These are phyloP conservation scores for Xenopus borealis DNA, from an alignment of 2,113 vertebrate species.

Conservation along the genomic window DNA sequence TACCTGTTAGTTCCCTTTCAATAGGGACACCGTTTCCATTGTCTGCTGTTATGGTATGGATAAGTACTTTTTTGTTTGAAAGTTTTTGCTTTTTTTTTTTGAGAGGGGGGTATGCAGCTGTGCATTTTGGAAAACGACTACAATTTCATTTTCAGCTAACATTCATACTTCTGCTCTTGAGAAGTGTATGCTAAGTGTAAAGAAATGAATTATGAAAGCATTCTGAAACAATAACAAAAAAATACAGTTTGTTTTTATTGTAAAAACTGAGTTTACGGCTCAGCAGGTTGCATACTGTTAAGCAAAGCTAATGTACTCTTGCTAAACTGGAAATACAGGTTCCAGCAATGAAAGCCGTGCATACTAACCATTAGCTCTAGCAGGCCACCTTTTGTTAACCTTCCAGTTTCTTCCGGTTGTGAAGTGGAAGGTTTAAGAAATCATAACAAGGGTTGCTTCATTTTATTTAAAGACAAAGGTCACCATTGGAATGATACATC, in stretches of 20 bases:
- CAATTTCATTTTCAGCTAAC: too few species aligned
- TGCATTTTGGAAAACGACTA: too few species aligned
- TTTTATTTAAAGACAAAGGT: not conserved
- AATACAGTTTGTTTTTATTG: not conserved
- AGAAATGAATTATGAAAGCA: not conserved
- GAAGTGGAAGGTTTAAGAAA: not conserved
- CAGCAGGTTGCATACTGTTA: not conserved
- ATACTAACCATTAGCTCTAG: constrained; percentile 51
- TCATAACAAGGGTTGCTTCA: not conserved
- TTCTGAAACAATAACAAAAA: not conserved
- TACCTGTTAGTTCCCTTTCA: too few species aligned
- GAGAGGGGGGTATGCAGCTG: too few species aligned
- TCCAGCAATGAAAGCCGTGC: constrained; percentile 58
- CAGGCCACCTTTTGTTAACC: constrained; percentile 59
- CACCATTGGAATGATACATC: too few species aligned
- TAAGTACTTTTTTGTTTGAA: too few species aligned
- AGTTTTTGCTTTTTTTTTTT: too few species aligned
- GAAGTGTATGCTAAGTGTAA: too few species aligned
- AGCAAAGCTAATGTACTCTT: constrained; percentile 42
- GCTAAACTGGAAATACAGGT: constrained; percentile 72
- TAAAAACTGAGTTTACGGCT: not conserved
- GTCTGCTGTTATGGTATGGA: too few species aligned
- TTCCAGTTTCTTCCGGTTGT: constrained; percentile 50
- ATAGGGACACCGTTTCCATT: too few species aligned
- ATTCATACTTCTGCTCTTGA: too few species aligned